Percentiles rank a stretch among this genome's conserved stretches.
Evolutionary conservation across 2,797 vertebrate species (phyloP).

Genomic region (Hydrocynus forskahlii): DNA sequence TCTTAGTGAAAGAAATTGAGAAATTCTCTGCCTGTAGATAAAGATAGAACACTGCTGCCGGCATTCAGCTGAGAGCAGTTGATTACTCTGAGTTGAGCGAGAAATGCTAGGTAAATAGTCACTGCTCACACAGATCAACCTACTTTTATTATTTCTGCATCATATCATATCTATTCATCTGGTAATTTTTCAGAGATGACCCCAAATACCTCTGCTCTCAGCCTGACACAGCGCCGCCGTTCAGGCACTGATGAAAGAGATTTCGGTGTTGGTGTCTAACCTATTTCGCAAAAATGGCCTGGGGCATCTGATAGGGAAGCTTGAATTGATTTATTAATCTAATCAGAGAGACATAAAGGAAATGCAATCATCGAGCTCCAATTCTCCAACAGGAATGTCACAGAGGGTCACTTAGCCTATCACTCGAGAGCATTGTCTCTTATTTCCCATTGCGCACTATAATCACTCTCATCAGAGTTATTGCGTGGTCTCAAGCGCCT

Average conservation of each 20-base stretch:
- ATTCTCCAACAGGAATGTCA: conserved; percentile 66
- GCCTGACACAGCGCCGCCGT: conserved; percentile 41
- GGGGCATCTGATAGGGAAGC: conserved; percentile 62
- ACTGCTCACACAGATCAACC: background rate
- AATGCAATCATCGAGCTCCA: conserved; percentile 71
- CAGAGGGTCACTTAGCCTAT: conserved; percentile 77
- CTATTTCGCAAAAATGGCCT: conserved; percentile 77
- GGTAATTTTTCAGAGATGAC: conserved; percentile 24
- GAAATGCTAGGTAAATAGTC: background rate
- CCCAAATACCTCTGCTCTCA: conserved; percentile 41
- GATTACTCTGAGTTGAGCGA: background rate
- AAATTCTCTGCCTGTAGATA: background rate
- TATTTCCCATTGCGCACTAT: conserved; percentile 72
- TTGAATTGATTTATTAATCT: conserved; percentile 80
- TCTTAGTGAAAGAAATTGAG: conserved; percentile 1
- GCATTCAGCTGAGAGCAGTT: background rate
- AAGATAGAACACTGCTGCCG: background rate
- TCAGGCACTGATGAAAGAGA: conserved; percentile 64
- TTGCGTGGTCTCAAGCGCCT: conserved; percentile 65
- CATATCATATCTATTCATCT: conserved; percentile 40
- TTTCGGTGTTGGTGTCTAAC: conserved; percentile 70
- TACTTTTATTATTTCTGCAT: conserved; percentile 7
- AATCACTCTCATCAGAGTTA: conserved; percentile 75
- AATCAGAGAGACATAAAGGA: conserved; percentile 74
- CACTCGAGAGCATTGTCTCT: conserved; percentile 70